Evolutionary conservation across 2,113 vertebrate species (phyloP), one percentile per base, ranked within the genome.

Genomic region (Caracal caracal): DNA sequence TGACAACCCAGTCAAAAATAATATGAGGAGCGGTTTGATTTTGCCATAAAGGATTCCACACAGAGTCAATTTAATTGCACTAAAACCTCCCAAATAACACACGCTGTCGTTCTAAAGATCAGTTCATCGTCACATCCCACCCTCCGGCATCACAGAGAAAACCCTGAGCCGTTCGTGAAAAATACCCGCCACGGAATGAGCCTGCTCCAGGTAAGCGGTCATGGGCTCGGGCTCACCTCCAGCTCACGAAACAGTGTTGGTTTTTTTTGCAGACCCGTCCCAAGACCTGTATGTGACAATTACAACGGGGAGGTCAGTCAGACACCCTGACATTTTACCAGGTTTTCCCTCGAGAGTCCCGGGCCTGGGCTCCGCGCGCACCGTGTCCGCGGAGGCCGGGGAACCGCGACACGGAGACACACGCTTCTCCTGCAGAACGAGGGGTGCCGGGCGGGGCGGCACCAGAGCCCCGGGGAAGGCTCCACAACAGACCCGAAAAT

Each of bases 241-340:
- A 92, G 92, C 66, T 97, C 79, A 65, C 40, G 96, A 96, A 96
- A 86, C 24, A 86, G 87, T 96, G 94, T 65, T 90, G 71, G 9
- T 87, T 94, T 98, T 26, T 30, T 93, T 93, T 82, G 82, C 93
- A 88, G 97, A 94, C 78, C 93, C 96, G 91, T 97, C 92, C 97
- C 91, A 93, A 75, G 88, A 95, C 80, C 95, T 33, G 83, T 75
- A 88, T 59, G 43, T n/a, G 90, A 97, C 83, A 96, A 96, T 90
- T 16, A 94, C 84, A 93, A 97, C 79, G 96, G 97, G 93, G 96
- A 95, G 96, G 97, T 97, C 95, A 98, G 95, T 97, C 97, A 98
- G 98, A 98, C 98, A 98, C 98, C 97, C 96, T 98, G 97, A 96
- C 82, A 35, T 93, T 98, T 98, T 97, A 97, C 97, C 97, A 97